phyloP scores from a whole-genome alignment of 2,113 vertebrate species.

The Parotia lawesii region DNA sequence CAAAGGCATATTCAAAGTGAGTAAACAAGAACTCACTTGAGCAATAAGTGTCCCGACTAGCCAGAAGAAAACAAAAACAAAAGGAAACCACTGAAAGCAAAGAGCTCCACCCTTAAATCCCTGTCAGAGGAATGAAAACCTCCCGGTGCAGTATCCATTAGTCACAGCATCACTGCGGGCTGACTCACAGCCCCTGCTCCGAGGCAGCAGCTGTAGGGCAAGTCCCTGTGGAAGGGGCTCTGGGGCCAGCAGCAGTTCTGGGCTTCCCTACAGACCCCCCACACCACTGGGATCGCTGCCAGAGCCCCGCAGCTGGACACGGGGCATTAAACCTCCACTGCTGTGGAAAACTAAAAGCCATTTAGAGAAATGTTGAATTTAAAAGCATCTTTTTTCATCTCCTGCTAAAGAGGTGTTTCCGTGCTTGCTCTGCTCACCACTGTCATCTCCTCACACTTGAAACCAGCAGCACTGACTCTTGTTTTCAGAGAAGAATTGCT shows the following conservation, averaged over 20 bases:
- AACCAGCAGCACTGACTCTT: not conserved
- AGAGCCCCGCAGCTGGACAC: not conserved
- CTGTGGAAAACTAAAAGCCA: not conserved
- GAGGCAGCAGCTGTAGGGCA: not conserved
- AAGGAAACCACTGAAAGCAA: not conserved
- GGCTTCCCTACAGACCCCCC: not conserved
- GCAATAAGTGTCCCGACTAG: not conserved
- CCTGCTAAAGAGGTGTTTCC: not conserved
- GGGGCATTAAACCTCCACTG: rapidly evolving
- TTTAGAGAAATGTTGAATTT: not conserved
- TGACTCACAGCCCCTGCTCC: not conserved
- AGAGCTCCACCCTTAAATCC: not conserved
- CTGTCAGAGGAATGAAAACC: not conserved
- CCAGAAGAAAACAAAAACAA: not conserved
- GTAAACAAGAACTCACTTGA: not conserved
- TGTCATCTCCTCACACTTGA: not conserved
- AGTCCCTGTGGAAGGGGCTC: not conserved
- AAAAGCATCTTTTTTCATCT: rapidly evolving
- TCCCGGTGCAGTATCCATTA: not conserved
- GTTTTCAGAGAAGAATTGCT: not conserved
- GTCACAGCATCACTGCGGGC: rapidly evolving
- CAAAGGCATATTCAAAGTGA: not conserved
- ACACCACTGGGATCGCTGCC: not conserved
- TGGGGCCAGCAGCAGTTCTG: not conserved
- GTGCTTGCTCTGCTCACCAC: not conserved